These are phyloP conservation scores for Colletes collaris DNA, from an alignment of 2,888 invertebrate genomes.

Conservation along the genomic window DNA sequence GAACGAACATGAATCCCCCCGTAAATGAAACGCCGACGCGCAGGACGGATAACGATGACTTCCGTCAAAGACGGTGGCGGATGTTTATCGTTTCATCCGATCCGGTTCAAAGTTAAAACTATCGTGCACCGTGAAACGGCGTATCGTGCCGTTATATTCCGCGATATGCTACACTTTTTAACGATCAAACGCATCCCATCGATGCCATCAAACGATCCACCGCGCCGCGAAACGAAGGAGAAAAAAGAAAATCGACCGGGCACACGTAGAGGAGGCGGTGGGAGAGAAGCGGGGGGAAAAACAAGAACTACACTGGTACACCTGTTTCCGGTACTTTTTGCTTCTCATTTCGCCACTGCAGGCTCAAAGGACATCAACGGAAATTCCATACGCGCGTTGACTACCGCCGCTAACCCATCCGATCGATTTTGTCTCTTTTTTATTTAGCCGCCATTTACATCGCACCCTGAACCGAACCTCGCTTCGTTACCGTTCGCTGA, in stretches of 20 bases:
- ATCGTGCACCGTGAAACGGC: not conserved
- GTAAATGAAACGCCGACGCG: not conserved
- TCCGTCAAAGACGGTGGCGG: not conserved
- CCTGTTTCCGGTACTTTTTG: conserved; percentile 53
- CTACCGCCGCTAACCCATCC: conserved; percentile 8
- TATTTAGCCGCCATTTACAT: conserved; percentile 60
- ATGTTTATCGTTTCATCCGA: conserved; percentile 5
- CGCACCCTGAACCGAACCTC: conserved; percentile 25
- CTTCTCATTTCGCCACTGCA: conserved; percentile 24
- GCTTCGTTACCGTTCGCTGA: conserved; percentile 47
- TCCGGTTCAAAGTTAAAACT: not conserved
- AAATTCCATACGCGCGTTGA: conserved; percentile 56
- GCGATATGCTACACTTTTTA: conserved; percentile 6
- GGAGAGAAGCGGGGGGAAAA: not conserved
- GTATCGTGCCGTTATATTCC: not conserved
- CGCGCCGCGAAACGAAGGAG: not conserved
- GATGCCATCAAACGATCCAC: not conserved
- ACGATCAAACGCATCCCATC: conserved; percentile 16
- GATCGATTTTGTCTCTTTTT: conserved; percentile 43
- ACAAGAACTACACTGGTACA: conserved; percentile 17
- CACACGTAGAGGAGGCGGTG: not conserved
- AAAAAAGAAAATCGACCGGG: not conserved
- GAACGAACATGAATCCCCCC: conserved; percentile 6
- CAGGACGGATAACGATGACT: not conserved
- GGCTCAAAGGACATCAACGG: conserved; percentile 52